phyloP scores from a whole-genome alignment of 2,113 vertebrate species.

The Boleophthalmus pectinirostris region DNA sequence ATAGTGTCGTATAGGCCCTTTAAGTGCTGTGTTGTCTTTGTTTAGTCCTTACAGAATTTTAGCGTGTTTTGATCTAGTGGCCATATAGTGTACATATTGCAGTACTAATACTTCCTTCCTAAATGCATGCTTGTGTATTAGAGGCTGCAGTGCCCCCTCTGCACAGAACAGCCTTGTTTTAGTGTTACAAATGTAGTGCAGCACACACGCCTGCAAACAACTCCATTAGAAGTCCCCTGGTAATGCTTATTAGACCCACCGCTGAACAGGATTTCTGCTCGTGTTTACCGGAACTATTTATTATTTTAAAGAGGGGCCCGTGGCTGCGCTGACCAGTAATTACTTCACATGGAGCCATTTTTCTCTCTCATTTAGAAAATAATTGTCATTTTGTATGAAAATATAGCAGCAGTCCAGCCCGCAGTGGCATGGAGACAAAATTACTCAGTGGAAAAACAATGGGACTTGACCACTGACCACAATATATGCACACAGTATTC shows the following conservation, averaged over 20 bases:
- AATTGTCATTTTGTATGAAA: slow-evolving; percentile 49
- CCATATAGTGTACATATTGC: slow-evolving; percentile 25
- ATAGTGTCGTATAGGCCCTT: too few relatives aligned
- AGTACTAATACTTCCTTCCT: slow-evolving; percentile 39
- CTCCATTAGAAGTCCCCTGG: slow-evolving; percentile 23
- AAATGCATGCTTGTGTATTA: slow-evolving; percentile 39
- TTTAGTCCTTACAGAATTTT: not conserved
- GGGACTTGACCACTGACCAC: too few relatives aligned
- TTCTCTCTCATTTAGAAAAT: slow-evolving; percentile 51
- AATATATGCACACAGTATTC: too few relatives aligned
- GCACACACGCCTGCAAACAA: slow-evolving; percentile 30
- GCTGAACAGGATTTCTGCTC: slow-evolving; percentile 32
- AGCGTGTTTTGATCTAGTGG: not conserved
- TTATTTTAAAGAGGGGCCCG: slow-evolving; percentile 39
- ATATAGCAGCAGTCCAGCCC: slow-evolving; percentile 22
- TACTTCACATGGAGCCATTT: slow-evolving; percentile 48
- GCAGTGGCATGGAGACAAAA: slow-evolving; percentile 1
- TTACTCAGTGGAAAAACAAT: not conserved
- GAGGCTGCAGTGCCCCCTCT: slow-evolving; percentile 45
- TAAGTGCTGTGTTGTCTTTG: not conserved
- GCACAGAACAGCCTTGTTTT: slow-evolving; percentile 21
- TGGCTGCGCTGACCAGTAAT: slow-evolving; percentile 47
- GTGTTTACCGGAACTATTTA: slow-evolving; percentile 50
- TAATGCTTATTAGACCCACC: slow-evolving; percentile 31
- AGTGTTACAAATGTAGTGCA: slow-evolving; percentile 33